These are phyloP conservation scores for Drosophila virilis DNA, from an alignment of 1,140 invertebrate genomes.

Conservation along the genomic window DNA sequence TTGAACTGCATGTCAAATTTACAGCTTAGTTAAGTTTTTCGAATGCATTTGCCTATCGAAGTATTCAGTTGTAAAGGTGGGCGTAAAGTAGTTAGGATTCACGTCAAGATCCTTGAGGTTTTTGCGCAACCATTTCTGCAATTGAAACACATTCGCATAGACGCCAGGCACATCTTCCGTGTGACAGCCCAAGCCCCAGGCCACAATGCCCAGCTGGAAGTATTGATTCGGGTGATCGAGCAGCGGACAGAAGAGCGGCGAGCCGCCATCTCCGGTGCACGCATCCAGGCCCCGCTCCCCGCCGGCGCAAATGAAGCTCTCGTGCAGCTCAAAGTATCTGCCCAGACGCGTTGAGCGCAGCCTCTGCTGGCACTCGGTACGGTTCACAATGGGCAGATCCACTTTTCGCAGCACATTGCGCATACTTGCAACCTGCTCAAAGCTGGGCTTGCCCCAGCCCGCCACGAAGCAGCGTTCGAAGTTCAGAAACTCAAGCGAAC, in stretches of 20 bases:
- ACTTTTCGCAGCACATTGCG: too few relatives aligned
- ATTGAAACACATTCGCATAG: conserved; percentile 2
- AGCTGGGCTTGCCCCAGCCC: conserved; percentile 88
- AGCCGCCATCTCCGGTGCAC: conserved; percentile 84
- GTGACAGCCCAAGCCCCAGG: conserved; percentile 48
- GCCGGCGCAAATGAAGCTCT: conserved; percentile 85
- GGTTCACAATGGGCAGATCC: conserved; percentile 84
- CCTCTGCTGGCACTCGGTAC: conserved; percentile 85
- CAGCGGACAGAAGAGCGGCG: conserved; percentile 87
- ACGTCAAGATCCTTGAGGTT: conserved; percentile 4
- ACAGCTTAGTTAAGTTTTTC: too few relatives aligned
- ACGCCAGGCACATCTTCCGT: conserved; percentile 35
- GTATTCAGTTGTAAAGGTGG: too few relatives aligned
- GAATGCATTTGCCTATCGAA: too few relatives aligned
- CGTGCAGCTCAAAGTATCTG: not conserved
- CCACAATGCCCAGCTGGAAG: conserved; percentile 85
- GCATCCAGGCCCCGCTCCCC: conserved; percentile 86
- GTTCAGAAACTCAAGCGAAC: conserved; percentile 21
- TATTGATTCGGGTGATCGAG: conserved; percentile 84
- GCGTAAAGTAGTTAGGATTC: too few relatives aligned
- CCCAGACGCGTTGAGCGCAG: conserved; percentile 84
- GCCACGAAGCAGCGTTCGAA: conserved; percentile 85
- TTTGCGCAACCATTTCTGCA: conserved; percentile 21
- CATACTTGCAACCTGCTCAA: conserved; percentile 29
- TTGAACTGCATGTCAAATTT: too few relatives aligned